Base-by-base conservation (phyloP, 2,888 invertebrate species). In the Vanessa cardui region DNA sequence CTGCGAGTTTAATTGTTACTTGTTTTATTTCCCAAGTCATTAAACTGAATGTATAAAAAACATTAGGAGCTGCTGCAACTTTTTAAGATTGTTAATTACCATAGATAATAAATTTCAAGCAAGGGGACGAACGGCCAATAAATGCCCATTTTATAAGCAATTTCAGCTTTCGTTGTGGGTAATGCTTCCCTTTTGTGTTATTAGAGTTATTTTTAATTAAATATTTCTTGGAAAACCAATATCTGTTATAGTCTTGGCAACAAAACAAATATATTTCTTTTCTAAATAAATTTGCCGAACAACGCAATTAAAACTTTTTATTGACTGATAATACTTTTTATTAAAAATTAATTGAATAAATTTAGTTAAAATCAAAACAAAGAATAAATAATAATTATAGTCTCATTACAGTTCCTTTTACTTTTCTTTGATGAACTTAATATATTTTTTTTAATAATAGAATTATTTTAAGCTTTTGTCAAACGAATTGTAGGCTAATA, bases 81-180 rank as follows among this genome's bases (percentile, higher is more conserved):
- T 59, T 69, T 56, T 61, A 39, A 63, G 61, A 64, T 63, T 61
- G 63, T 67, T 70, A 70, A 70, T 70, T 67, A 58, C 70, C 58
- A 31, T 56, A 70, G 70, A 64, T 58, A 63, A 66, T 67, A 70
- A 70, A 67, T 64, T 64, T 70, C 49, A 68, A 64, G 58, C 46
- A 39, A 64, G 46, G 60, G 64, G 61, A 60, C 64, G 58, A 64
- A 68, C 58, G 60, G 61, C 47, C 68, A 50, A 64, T 68, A 62
- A 68, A 68, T 64, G 61, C 44, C 50, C 45, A 15, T 62, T 68
- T 68, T 68, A 68, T 56, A 56, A 61, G 64, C 68, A 64, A 54
- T 64, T 64, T 64, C 58, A 56, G 64, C 54, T 59, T 68, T 68
- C 60, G 47, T 68, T 68, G 64, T 64, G 50, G 63, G 58, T 45